Base-by-base conservation (phyloP, 2,113 vertebrate species). In the Hirundichthys speculiger region DNA sequence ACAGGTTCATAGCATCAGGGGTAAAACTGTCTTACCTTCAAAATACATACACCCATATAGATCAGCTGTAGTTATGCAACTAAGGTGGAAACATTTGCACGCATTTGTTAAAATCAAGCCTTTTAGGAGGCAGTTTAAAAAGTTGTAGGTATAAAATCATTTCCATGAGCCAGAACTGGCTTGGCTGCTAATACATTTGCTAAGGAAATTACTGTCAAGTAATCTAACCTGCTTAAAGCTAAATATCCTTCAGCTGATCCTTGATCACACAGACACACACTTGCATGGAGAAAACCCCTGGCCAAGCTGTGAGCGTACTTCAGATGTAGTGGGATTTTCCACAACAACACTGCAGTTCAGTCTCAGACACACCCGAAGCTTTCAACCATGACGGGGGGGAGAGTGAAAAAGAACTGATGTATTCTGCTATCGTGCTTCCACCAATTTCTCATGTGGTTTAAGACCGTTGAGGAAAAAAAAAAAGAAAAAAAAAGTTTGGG, bases 261-360 rank as follows among this genome's bases (percentile, higher is more conserved):
- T 49, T 25, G 45, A 41, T 53, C 19, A 68, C 39, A 48, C 53
- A 64, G 39, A 58, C 15, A 68, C 42, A 51, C 21, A 57, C 49
- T 57, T 22, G 7, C 25, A 70, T 22, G 59, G 27, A 13, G 43
- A 50, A 66, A 63, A 14, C 43, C 60, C 46, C 19, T 79, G 69
- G 75, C 79, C 24, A 27, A 70, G 38, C 50, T 21, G 39, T 10
- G 1, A 64, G 73, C 71, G 71, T 55, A 55, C 47, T 85, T 82
- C 52, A 82, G 69, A 85, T 64, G 50, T 64, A 52, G 63, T 68
- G 46, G 79, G 16, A 77, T 84, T 87, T 84, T 71, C 69, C 67
- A 64, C 74, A 63, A 79, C 77, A 82, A 68, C 74, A 64, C 39
- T 63, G 68, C 52, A 76, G 62, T 62, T 78, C 76, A 53, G 69